A percentile compares a stretch with the other conserved stretches of the same genome.
These are phyloP conservation scores for Meganola albula DNA, from an alignment of 2,888 invertebrate species.

Conservation along the genomic window DNA sequence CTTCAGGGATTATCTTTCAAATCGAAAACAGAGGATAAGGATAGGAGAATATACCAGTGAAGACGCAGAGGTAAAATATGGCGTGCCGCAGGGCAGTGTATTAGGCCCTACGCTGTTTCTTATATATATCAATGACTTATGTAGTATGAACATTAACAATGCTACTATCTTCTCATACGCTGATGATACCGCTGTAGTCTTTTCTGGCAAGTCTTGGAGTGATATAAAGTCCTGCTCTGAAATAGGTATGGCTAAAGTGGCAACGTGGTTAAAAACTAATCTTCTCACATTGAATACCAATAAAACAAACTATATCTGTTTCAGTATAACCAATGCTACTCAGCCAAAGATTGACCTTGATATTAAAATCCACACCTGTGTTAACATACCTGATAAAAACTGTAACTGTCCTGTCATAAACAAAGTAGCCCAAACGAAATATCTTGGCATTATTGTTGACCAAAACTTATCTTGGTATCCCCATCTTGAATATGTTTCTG, in stretches of 20 bases:
- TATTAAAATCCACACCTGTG: constrained; percentile 7
- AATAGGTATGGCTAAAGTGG: background rate
- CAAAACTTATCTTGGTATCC: constrained; percentile 1
- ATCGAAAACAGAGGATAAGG: no score
- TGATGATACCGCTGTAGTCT: no score
- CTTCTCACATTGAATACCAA: constrained; percentile 8
- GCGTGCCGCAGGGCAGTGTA: no score
- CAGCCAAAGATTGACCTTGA: constrained; percentile 4
- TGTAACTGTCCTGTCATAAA: background rate
- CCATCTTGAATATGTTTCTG: background rate
- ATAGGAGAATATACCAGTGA: no score
- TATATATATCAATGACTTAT: no score
- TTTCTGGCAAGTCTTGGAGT: no score
- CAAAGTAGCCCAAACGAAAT: background rate
- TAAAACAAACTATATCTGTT: constrained; percentile 13
- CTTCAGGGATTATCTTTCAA: no score
- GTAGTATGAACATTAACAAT: no score
- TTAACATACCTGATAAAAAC: background rate
- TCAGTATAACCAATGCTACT: constrained; percentile 1
- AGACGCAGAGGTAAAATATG: no score
- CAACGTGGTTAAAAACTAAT: constrained; percentile 4
- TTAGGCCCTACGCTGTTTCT: no score
- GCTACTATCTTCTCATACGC: no score
- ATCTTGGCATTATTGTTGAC: constrained; percentile 2
- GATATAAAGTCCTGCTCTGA: no score